These are phyloP conservation scores for Drosophila auraria DNA, from an alignment of 1,140 invertebrate species.

Conservation along the genomic window DNA sequence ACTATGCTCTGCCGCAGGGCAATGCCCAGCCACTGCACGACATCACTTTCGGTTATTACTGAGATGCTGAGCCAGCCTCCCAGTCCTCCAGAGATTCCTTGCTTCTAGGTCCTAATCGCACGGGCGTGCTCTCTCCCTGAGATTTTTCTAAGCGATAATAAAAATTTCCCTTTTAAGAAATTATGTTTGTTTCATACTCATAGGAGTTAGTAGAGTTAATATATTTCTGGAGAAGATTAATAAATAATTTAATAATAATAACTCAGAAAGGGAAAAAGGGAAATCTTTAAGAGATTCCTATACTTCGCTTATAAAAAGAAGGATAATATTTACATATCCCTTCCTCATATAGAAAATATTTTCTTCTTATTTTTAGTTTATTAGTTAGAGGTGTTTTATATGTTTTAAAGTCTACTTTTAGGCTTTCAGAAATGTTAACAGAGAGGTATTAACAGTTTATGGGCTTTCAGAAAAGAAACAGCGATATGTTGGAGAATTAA, in stretches of 20 bases:
- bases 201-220: no score
- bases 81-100: slow-evolving; percentile 43
- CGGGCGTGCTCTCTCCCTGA: slow-evolving; percentile 22
- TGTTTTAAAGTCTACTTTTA: slow-evolving; percentile 35
- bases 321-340: no score
- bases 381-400: background rate
- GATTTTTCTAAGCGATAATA: slow-evolving; percentile 47
- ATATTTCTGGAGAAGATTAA: no score
- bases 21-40: slow-evolving; percentile 90
- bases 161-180: slow-evolving; percentile 42
- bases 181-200: background rate
- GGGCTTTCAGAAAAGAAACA: no score
- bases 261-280: no score
- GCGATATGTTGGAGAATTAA: no score
- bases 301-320: no score
- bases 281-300: no score
- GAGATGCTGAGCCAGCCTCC: slow-evolving; percentile 52
- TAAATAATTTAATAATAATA: no score
- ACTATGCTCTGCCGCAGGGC: slow-evolving; percentile 90
- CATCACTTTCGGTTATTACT: slow-evolving; percentile 92
- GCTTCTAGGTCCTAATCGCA: slow-evolving; percentile 45
- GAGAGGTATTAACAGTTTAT: background rate
- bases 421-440: slow-evolving; percentile 1
- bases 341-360: no score
- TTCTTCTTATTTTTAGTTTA: no score